These are phyloP conservation scores for Euthynnus affinis DNA, from an alignment of 2,797 vertebrate species.

Conservation along the genomic window DNA sequence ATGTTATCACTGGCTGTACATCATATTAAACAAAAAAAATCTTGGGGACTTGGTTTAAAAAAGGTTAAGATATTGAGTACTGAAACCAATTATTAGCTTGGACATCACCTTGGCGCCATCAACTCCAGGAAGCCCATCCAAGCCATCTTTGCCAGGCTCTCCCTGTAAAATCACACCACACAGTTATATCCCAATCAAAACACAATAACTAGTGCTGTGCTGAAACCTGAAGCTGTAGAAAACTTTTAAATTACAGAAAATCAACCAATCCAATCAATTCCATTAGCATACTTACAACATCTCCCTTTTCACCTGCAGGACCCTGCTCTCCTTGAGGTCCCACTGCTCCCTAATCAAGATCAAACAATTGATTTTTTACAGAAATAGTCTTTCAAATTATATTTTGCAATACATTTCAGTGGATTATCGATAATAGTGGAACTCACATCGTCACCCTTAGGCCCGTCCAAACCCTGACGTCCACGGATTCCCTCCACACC, in stretches of 20 bases:
- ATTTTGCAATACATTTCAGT: neutral
- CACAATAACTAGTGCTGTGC: neutral
- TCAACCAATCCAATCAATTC: neutral
- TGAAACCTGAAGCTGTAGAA: neutral
- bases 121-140: slow-evolving; percentile 80
- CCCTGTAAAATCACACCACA: slow-evolving; percentile 73
- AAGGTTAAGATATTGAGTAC: neutral
- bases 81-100: neutral
- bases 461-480: slow-evolving; percentile 81
- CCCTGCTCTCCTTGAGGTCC: slow-evolving; percentile 82
- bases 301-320: slow-evolving; percentile 79
- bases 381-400: neutral
- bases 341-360: slow-evolving; percentile 76
- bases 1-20: neutral
- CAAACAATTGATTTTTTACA: neutral
- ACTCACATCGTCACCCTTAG: slow-evolving; percentile 85
- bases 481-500: slow-evolving; percentile 87
- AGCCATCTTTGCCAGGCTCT: slow-evolving; percentile 76
- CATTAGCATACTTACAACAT: slow-evolving; percentile 77
- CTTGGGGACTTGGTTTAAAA: neutral
- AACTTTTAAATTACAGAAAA: neutral
- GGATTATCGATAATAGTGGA: neutral
- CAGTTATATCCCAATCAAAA: slow-evolving; percentile 24
- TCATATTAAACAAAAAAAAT: neutral
- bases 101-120: slow-evolving; percentile 83